A percentile compares a stretch with the other conserved stretches of the same genome.
Evolutionary conservation across 2,797 vertebrate genomes (phyloP).

Genomic region (Acipenser ruthenus): DNA sequence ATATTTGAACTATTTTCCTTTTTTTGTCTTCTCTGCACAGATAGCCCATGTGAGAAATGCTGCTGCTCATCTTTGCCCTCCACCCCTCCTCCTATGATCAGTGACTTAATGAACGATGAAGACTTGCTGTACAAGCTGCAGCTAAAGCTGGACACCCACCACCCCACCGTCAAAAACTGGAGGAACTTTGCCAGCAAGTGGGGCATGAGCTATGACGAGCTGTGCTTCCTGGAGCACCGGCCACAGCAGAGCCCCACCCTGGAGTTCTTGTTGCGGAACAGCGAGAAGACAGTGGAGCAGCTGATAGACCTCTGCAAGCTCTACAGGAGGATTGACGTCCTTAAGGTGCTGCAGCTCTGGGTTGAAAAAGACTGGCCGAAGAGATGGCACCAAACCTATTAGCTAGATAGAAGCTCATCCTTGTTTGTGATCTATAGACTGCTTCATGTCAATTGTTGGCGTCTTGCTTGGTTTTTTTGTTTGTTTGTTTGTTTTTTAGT

Average conservation of each 20-base stretch:
- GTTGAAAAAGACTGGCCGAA: conserved; percentile 90
- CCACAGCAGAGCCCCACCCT: conserved; percentile 83
- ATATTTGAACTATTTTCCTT: conserved; percentile 23
- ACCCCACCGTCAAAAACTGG: conserved; percentile 98
- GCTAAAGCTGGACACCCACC: conserved; percentile 87
- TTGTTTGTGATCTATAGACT: too few relatives aligned
- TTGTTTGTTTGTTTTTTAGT: background rate
- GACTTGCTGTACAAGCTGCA: conserved; percentile 85
- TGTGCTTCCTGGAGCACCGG: conserved; percentile 85
- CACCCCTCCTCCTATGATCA: conserved; percentile 77
- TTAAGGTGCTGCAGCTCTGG: conserved; percentile 83
- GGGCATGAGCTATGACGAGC: conserved; percentile 96
- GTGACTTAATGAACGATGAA: conserved; percentile 91
- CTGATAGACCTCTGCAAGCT: conserved; percentile 85
- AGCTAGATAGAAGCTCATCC: conserved; percentile 5
- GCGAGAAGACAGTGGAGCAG: conserved; percentile 84
- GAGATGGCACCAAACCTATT: conserved; percentile 64
- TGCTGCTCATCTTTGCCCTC: conserved; percentile 30
- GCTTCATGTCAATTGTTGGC: background rate
- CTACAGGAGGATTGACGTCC: conserved; percentile 88
- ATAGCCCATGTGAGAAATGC: conserved; percentile 52
- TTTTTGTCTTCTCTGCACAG: conserved; percentile 48
- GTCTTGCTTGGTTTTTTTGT: background rate
- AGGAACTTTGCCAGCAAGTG: conserved; percentile 97
- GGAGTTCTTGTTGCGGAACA: conserved; percentile 87